These are phyloP conservation scores for Tyrannus savana DNA, from an alignment of 2,113 vertebrate genomes.

Conservation along the genomic window DNA sequence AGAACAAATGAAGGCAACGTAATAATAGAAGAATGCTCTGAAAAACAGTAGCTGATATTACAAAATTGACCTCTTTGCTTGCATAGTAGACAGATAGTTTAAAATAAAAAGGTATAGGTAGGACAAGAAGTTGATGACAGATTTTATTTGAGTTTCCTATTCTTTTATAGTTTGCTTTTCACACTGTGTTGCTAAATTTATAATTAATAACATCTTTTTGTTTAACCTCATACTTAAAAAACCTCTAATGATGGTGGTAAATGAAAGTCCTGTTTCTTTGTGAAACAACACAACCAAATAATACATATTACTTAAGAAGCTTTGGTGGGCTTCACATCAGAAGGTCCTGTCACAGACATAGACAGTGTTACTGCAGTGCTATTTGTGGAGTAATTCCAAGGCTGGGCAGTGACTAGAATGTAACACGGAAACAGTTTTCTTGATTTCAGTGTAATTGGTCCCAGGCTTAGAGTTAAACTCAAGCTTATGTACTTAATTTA, in stretches of 20 bases:
- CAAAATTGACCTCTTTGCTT: neutral
- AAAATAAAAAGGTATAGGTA: neutral
- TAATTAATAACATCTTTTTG: neutral
- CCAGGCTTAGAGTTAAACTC: constrained; percentile 24
- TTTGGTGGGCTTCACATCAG: neutral
- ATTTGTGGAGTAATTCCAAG: neutral
- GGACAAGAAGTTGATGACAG: neutral
- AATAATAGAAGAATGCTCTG: neutral
- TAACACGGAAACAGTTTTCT: neutral
- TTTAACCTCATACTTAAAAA: neutral
- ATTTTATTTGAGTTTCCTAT: neutral
- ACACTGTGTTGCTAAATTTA: neutral
- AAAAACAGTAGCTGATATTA: neutral
- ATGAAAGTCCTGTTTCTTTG: neutral
- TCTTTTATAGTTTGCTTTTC: neutral
- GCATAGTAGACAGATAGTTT: neutral
- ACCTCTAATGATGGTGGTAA: neutral
- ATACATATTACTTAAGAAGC: neutral
- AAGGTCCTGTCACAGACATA: neutral
- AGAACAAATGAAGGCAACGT: neutral
- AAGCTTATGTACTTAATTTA: constrained; percentile 36
- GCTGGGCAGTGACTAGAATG: neutral
- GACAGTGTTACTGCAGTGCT: neutral
- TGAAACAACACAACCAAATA: neutral
- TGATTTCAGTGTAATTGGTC: neutral